Evolutionary conservation across 2,113 vertebrate species (phyloP).

Genomic region (Cercopithecus mona): DNA sequence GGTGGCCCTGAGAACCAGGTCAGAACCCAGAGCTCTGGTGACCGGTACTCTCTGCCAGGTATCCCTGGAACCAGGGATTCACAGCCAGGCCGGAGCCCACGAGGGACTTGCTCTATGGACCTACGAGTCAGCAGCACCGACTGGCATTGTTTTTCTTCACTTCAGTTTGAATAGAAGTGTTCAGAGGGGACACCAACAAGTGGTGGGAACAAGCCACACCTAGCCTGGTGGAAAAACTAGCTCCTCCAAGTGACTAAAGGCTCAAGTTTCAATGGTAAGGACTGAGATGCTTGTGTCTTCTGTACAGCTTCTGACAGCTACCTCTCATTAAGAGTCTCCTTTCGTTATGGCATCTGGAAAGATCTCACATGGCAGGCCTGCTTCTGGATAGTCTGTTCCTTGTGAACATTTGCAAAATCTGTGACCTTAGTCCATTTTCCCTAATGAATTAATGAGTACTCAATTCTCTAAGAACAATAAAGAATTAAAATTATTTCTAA

Average conservation of each 20-base stretch:
- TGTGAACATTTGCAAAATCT: conserved; percentile 25
- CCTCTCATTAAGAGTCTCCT: conserved; percentile 48
- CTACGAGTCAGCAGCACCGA: not conserved
- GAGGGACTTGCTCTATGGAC: not conserved
- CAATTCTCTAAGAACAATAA: conserved; percentile 15
- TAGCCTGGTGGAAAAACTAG: not conserved
- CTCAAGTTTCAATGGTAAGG: not conserved
- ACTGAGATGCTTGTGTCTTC: not conserved
- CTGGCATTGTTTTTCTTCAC: not conserved
- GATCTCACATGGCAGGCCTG: conserved; percentile 36
- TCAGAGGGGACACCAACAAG: not conserved
- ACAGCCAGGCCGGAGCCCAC: not conserved
- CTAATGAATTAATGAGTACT: conserved; percentile 18
- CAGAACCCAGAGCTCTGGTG: not conserved
- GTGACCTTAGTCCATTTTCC: not conserved
- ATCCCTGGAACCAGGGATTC: not conserved
- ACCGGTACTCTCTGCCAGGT: not conserved
- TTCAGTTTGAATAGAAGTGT: rapidly evolving
- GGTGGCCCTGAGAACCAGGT: not conserved
- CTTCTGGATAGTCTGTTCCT: not conserved
- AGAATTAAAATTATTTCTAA: conserved; percentile 6
- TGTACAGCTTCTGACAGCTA: conserved; percentile 22
- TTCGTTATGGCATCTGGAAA: conserved; percentile 60
- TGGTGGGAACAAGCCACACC: not conserved
- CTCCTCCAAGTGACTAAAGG: not conserved